Conservation (phyloP, 2,888 invertebrate genomes). For the Latheticus oryzae region DNA sequence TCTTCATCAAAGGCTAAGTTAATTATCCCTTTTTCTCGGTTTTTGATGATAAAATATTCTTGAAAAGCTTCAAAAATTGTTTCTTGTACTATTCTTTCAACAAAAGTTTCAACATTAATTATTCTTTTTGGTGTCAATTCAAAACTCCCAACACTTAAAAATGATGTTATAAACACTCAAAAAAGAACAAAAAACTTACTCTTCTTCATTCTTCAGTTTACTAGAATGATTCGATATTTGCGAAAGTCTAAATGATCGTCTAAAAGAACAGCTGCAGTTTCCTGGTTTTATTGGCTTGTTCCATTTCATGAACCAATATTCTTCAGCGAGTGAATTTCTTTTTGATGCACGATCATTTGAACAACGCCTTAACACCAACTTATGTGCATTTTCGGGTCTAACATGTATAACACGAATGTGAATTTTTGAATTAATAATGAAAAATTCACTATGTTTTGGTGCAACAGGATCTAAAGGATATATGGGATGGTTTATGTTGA, state of each 20-base stretch:
- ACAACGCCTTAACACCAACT: conserved; percentile 53
- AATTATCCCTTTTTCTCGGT: conserved; percentile 48
- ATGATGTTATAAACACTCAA: neutral
- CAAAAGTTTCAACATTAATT: conserved; percentile 60
- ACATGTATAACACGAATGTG: conserved; percentile 61
- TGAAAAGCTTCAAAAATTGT: conserved; percentile 62
- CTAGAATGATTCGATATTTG: neutral
- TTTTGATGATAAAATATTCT: conserved; percentile 55
- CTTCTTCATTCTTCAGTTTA: neutral
- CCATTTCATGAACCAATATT: conserved; percentile 67
- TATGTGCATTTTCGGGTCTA: conserved; percentile 53
- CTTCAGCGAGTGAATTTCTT: conserved; percentile 63
- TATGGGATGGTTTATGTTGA: conserved; percentile 55
- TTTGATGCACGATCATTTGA: too few species aligned
- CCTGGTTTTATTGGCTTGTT: conserved; percentile 63
- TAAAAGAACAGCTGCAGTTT: conserved; percentile 64
- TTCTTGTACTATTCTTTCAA: conserved; percentile 61
- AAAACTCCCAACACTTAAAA: conserved; percentile 49
- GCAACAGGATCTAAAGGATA: conserved; percentile 59
- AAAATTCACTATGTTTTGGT: conserved; percentile 61
- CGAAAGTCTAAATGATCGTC: conserved; percentile 60
- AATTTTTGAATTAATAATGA: conserved; percentile 58
- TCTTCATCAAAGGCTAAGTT: conserved; percentile 59
- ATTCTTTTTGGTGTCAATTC: conserved; percentile 56
- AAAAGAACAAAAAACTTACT: neutral